phyloP scores from a whole-genome alignment of 2,888 invertebrate species.

The Lasiommata megera region DNA sequence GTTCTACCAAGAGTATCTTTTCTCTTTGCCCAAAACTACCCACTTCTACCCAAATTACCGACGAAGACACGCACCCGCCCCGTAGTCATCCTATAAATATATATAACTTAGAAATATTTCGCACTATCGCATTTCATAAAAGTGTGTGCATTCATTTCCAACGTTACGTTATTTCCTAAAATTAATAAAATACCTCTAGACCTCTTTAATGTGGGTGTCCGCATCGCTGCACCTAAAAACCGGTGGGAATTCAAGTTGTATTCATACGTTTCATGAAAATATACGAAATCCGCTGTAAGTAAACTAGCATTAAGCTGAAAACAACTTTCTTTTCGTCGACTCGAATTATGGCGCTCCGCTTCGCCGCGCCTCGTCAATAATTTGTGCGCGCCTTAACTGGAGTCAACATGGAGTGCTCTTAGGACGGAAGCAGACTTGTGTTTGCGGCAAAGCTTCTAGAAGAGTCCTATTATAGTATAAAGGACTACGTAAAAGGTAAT shows the following conservation, averaged over 20 bases:
- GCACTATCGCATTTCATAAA: too few relatives aligned
- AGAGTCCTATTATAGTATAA: too few relatives aligned
- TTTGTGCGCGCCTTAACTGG: slow-evolving; percentile 17
- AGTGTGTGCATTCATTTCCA: too few relatives aligned
- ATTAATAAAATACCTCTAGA: neutral
- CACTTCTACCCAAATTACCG: too few relatives aligned
- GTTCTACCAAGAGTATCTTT: too few relatives aligned
- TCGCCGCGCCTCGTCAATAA: slow-evolving; percentile 15
- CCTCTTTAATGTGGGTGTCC: too few relatives aligned
- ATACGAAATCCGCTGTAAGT: neutral
- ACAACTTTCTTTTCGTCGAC: slow-evolving; percentile 14
- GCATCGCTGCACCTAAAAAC: neutral
- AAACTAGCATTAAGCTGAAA: slow-evolving; percentile 9
- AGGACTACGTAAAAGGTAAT: too few relatives aligned
- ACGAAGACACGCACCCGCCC: too few relatives aligned
- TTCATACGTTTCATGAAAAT: slow-evolving; percentile 2
- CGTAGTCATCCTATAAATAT: too few relatives aligned
- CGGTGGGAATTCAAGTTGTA: neutral
- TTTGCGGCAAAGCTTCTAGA: neutral
- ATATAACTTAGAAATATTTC: too few relatives aligned
- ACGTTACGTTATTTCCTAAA: too few relatives aligned
- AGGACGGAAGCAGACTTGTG: neutral
- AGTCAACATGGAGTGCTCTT: slow-evolving; percentile 8
- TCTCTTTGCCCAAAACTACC: too few relatives aligned
- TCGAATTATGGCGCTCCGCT: slow-evolving; percentile 7